Conservation (phyloP, 1,140 invertebrate species). For the Cydia amplana region DNA sequence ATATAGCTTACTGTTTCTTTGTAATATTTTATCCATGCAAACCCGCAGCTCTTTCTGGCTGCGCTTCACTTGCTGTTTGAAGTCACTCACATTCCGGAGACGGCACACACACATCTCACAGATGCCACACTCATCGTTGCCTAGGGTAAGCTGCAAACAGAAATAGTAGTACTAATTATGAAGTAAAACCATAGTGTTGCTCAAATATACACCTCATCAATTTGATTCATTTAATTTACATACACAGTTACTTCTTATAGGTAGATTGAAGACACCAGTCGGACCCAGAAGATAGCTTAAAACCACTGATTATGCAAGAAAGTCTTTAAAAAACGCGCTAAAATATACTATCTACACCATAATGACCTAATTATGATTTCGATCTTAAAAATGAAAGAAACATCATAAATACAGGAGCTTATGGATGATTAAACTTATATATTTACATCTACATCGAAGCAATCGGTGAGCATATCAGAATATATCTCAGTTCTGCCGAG, state of each 20-base stretch:
- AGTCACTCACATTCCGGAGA: neutral
- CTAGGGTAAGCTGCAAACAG: neutral
- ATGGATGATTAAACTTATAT: neutral
- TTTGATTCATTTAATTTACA: neutral
- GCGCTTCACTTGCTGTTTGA: neutral
- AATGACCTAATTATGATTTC: too few species aligned
- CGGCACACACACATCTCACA: neutral
- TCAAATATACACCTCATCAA: neutral
- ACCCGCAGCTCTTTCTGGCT: neutral
- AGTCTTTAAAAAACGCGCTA: too few species aligned
- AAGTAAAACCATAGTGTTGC: neutral
- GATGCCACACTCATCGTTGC: neutral
- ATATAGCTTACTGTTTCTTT: neutral
- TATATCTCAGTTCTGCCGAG: constrained; percentile 6
- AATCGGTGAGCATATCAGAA: neutral
- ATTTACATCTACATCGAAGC: constrained; percentile 8
- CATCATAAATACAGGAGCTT: neutral
- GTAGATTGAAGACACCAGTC: too few species aligned
- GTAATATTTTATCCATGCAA: neutral
- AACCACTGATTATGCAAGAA: too few species aligned
- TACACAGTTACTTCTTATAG: too few species aligned
- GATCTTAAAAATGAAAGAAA: too few species aligned
- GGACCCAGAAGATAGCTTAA: too few species aligned
- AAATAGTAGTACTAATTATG: neutral
- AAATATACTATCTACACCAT: too few species aligned